A percentile compares a stretch with the other conserved stretches of the same genome.
Conservation (phyloP, 2,113 vertebrate species). For the Proterorhinus semilunaris region DNA sequence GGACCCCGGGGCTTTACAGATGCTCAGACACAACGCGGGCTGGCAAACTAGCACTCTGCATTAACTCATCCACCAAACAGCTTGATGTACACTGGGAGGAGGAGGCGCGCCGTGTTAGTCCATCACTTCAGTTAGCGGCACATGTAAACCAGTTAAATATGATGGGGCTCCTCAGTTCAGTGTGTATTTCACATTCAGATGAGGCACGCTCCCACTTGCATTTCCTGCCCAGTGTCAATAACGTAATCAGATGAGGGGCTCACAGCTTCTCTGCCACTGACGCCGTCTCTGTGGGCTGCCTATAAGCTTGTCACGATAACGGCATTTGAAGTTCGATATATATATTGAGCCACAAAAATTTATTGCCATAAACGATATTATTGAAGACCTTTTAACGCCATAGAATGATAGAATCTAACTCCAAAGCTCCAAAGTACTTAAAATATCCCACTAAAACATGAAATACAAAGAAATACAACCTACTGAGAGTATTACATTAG, state of each 20-base stretch:
- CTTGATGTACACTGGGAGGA: slow-evolving; percentile 15
- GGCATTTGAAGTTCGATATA: too few relatives aligned
- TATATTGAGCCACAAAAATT: too few relatives aligned
- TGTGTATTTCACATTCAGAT: slow-evolving; percentile 49
- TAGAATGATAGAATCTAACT: too few relatives aligned
- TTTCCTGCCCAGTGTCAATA: slow-evolving; percentile 62
- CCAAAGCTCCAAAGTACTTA: too few relatives aligned
- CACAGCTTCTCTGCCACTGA: slow-evolving; percentile 56
- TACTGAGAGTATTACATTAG: too few relatives aligned
- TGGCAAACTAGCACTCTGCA: slow-evolving; percentile 31
- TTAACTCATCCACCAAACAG: slow-evolving; percentile 32
- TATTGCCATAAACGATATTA: too few relatives aligned
- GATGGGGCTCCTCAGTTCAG: slow-evolving; percentile 47
- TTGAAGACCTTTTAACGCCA: too few relatives aligned
- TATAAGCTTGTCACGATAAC: too few relatives aligned
- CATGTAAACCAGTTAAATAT: slow-evolving; percentile 49
- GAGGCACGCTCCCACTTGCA: slow-evolving; percentile 56
- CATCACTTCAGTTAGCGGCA: slow-evolving; percentile 22
- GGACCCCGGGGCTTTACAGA: slow-evolving; percentile 51
- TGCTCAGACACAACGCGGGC: slow-evolving; percentile 37
- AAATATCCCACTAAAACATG: too few relatives aligned
- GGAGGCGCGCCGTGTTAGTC: slow-evolving; percentile 22
- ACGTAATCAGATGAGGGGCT: slow-evolving; percentile 53
- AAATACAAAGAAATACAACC: too few relatives aligned
- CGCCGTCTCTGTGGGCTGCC: slow-evolving; percentile 2